Base-by-base conservation (phyloP, 2,888 invertebrate species). In the Drosophila paranaensis region DNA sequence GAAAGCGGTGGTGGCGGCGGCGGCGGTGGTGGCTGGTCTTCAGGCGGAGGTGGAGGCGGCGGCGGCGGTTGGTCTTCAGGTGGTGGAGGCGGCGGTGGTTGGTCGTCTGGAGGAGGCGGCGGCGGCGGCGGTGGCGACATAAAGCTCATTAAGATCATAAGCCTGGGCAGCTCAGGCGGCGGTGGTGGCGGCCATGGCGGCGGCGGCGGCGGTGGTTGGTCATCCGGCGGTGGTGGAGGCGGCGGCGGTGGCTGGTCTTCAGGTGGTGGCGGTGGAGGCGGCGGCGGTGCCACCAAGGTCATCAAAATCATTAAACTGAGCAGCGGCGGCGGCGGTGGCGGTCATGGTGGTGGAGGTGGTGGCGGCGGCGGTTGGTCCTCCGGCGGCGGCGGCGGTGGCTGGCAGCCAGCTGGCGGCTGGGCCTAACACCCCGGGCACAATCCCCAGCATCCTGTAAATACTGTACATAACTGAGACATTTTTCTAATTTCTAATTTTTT, bases 401-500 rank as follows among this genome's bases (percentile, higher is more conserved):
- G 90, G 89, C 88, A 88, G 40, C 89, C 90, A 39, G 74, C 89
- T 53, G 86, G 90, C 2, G 90, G 90, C n/a, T 91, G 91, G 92
- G 91, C 90, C 62, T 91, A 79, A 79, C 13, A 35, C 45, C 53
- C 43, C 53, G 55, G 66, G 2, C 50, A 45, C 30, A 39, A 30
- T 35, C 13, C 39, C 2, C 6, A 35, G 27, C n/a, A 45, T 16
- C 55, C 74, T 88, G 77, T 77, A 89, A 74, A 87, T 90, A 89
- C 45, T 84, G 84, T 84, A 84, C 56, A 88, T 87, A 89, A 63
- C 45, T 60, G 50, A 55, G 51, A 37, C 37, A 53, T 30, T 48
- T 14, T 25, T 25, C 13, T 10, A n/a, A n/a, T 50, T 33, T 50
- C n/a, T 30, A 35, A 50, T 35, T 50, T 35, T 3, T 16, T 20